A percentile compares a stretch with the other conserved stretches of the same genome.
Conservation (phyloP, 1,140 invertebrate genomes). For the Drosophila murphyi region DNA sequence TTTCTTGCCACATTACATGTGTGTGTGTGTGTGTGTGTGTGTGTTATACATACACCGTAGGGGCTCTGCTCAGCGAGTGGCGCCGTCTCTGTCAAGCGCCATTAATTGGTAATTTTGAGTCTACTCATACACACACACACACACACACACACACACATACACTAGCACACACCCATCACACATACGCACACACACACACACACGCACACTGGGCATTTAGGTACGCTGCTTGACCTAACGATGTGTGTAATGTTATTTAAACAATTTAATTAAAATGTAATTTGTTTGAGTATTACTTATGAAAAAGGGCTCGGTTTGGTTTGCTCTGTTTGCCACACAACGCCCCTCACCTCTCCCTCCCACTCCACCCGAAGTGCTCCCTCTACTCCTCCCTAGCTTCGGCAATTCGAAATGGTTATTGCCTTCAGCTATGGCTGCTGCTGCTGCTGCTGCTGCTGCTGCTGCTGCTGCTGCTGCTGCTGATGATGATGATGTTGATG, state of each 20-base stretch:
- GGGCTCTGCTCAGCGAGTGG: slow-evolving; percentile 63
- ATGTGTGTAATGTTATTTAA: slow-evolving; percentile 84
- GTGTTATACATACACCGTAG: slow-evolving; percentile 74
- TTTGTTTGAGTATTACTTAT: slow-evolving; percentile 83
- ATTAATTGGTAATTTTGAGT: slow-evolving; percentile 77
- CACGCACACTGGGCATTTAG: slow-evolving; percentile 64
- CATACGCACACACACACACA: background rate
- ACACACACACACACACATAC: slow-evolving; percentile 12
- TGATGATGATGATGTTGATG: slow-evolving; percentile 39
- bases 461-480: slow-evolving; percentile 2
- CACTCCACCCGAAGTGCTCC: background rate
- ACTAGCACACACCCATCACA: slow-evolving; percentile 27
- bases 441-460: slow-evolving; percentile 38
- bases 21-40: slow-evolving; percentile 33
- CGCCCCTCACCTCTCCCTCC: background rate
- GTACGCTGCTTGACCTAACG: slow-evolving; percentile 82
- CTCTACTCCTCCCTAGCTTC: background rate
- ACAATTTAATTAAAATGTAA: slow-evolving; percentile 85
- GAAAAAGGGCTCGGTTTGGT: slow-evolving; percentile 69
- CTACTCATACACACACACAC: slow-evolving; percentile 34
- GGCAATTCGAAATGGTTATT: slow-evolving; percentile 28
- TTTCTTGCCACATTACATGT: slow-evolving; percentile 22
- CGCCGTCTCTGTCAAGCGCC: slow-evolving; percentile 71
- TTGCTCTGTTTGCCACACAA: slow-evolving; percentile 2
- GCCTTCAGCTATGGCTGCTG: slow-evolving; percentile 1